These are phyloP conservation scores for Troides helena DNA, from an alignment of 2,888 invertebrate genomes.

Conservation along the genomic window DNA sequence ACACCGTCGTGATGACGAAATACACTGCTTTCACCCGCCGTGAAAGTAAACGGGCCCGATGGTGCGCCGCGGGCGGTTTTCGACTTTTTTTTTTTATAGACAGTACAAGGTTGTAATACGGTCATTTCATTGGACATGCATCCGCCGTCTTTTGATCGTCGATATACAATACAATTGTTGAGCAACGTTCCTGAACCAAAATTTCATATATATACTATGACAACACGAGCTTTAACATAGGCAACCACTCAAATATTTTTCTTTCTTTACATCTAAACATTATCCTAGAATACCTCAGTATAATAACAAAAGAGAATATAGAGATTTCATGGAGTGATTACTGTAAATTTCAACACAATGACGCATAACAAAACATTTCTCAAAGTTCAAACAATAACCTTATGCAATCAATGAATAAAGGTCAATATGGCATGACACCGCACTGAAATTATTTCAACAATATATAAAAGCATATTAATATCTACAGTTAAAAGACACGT, in stretches of 20 bases:
- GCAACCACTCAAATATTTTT: neutral
- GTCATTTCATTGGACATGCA: neutral
- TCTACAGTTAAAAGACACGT: neutral
- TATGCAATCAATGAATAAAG: constrained; percentile 4
- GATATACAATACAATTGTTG: neutral
- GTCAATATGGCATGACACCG: constrained; percentile 5
- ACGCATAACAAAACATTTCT: neutral
- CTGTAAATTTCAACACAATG: neutral
- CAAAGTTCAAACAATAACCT: neutral
- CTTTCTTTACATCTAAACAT: too few relatives aligned
- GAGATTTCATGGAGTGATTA: neutral
- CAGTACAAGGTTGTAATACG: constrained; percentile 10
- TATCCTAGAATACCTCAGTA: neutral
- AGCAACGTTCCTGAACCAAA: neutral
- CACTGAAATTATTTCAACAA: neutral
- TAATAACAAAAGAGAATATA: neutral
- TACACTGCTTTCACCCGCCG: constrained; percentile 32
- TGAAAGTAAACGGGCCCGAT: constrained; percentile 31
- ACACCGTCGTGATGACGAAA: constrained; percentile 26
- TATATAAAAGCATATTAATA: neutral
- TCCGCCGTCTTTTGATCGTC: neutral
- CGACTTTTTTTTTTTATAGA: constrained; percentile 26
- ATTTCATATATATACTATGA: neutral
- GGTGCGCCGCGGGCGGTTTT: constrained; percentile 22
- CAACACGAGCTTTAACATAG: neutral